Base-by-base conservation (phyloP, 2,113 vertebrate species). In the Glareola pratincola region DNA sequence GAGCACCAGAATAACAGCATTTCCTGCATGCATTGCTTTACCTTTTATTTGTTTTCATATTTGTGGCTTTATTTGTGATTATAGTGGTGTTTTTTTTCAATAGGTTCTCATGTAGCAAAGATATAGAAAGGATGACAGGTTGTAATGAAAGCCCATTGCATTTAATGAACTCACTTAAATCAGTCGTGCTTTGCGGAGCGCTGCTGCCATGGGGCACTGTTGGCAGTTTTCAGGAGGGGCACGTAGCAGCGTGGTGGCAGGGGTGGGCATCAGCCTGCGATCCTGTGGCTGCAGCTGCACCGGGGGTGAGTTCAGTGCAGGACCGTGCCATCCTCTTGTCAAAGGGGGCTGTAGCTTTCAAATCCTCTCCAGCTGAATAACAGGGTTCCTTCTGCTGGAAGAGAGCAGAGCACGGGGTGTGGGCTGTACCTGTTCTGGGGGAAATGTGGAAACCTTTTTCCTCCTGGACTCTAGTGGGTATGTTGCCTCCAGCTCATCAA, bases 241-340 rank as follows among this genome's bases (percentile, higher is more conserved):
- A 4, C 1, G 6, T 2, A 50, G 64, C 22, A 6, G 12, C 0
- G 30, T 0, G 5, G 11, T 5, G n/a, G 50, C n/a, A 13, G 37
- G 9, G 72, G 32, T 29, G 85, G 64, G 53, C 60, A 32, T 6
- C 43, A 9, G 47, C 19, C 14, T 6, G 6, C 0, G 10, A 1
- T 26, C 18, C 26, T 0, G 2, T 4, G 32, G 37, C 76, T 6
- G 17, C 0, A 9, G 4, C 7, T 8, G 41, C 18, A 2, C 10
- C 2, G 3, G 22, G 16, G 23, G 8, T 0, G 3, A 3, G 5
- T 8, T 12, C 29, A 29, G 72, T 2, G 2, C 12, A 4, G 53
- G 53, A 51, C 14, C 26, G 0, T 0, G 4, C 29, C 18, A 3
- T 8, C 12, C 3, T 14, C 14, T 48, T 64, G 53, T 13, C 73